Base-by-base conservation (phyloP, 2,113 vertebrate genomes). In the Zingel zingel region DNA sequence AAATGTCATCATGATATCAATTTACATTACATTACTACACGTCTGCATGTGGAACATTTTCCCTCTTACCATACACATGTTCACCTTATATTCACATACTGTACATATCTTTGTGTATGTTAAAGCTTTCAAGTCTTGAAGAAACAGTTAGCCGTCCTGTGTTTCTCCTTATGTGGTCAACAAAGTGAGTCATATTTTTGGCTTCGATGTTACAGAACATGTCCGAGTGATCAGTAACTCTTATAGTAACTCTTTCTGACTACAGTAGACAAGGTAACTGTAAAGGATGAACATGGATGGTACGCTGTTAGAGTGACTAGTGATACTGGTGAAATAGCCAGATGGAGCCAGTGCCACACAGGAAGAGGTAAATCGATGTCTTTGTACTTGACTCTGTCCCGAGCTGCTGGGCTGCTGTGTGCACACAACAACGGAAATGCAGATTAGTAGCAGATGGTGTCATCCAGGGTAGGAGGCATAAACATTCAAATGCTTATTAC, bases 361-460 rank as follows among this genome's bases (percentile, higher is more conserved):
- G 77, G 57, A 85, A 66, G 47, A 82, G 39, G 69, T 71, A 88
- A 73, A 76, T 78, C 58, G 27, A 15, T 54, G 57, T 81, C 85
- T 85, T 51, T 79, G 70, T 78, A 66, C 83, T 77, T 53, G 72
- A 83, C 45, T 88, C 59, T 57, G 21, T 84, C 66, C 81, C 16
- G 39, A 75, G 70, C 45, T 83, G 63, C 72, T 81, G 30, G 54
- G 81, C 79, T 82, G 76, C 74, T 57, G 62, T 81, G 75, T 78
- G 83, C 87, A 83, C 86, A 89, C 84, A 48, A 83, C 33, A 82
- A 89, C 83, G 65, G 82, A 91, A 89, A 91, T 72, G 86, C 88
- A 79, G 87, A 92, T 88, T 85, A 90, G 84, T 50, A 90, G 90
- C 89, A 91, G 82, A 81, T 87, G 88, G 89, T 88, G 91, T 92